A percentile compares a stretch with the other conserved stretches of the same genome.
These are phyloP conservation scores for Parnassius mnemosyne DNA, from an alignment of 2,888 invertebrate genomes.

Conservation along the genomic window DNA sequence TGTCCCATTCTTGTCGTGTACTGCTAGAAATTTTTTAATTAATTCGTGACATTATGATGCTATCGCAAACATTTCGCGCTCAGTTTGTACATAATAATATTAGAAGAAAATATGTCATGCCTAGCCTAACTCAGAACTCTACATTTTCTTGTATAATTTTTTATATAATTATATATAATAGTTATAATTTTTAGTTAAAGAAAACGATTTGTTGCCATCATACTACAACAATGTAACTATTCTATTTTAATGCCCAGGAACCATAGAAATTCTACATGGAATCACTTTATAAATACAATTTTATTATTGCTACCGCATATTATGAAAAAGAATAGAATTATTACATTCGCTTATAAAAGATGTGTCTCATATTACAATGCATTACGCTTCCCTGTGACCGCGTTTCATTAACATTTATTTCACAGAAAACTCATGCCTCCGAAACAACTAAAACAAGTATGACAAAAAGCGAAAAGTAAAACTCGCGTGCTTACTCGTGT, in stretches of 20 bases:
- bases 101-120: too few species aligned
- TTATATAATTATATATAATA: too few species aligned
- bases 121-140: too few species aligned
- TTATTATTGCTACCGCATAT: conserved; percentile 18
- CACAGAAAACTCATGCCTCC: conserved; percentile 14
- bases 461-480: not conserved
- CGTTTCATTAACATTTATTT: conserved; percentile 47
- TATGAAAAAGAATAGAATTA: conserved; percentile 19
- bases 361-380: conserved; percentile 32
- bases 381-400: conserved; percentile 51
- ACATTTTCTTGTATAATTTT: too few species aligned
- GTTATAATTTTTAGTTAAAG: too few species aligned
- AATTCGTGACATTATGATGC: too few species aligned
- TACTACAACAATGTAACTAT: conserved; percentile 13
- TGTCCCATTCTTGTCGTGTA: too few species aligned
- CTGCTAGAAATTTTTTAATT: too few species aligned
- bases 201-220: not conserved
- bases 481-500: conserved; percentile 2
- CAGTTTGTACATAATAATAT: too few species aligned
- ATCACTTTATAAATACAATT: conserved; percentile 12
- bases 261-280: conserved; percentile 20
- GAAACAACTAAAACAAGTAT: conserved; percentile 9
- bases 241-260: conserved; percentile 17
- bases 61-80: too few species aligned
- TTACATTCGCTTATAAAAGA: conserved; percentile 23